These are phyloP conservation scores for Cyprinus carpio DNA, from an alignment of 2,113 vertebrate species.

Conservation along the genomic window DNA sequence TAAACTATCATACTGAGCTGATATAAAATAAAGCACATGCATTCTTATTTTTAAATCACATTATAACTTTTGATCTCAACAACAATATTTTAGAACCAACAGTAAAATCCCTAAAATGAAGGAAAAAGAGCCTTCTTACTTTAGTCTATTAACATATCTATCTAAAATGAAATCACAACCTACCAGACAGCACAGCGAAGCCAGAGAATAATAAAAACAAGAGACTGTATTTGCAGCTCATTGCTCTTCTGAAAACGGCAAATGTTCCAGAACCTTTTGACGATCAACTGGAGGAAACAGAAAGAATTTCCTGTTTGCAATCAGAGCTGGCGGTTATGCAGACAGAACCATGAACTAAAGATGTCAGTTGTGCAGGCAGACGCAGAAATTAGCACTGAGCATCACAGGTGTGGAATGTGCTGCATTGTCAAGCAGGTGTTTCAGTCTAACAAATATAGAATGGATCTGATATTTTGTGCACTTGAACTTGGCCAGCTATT, in stretches of 20 bases:
- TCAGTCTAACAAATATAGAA: too few relatives aligned
- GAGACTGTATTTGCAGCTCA: slow-evolving; percentile 20
- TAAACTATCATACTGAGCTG: too few relatives aligned
- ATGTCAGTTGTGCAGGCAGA: neutral
- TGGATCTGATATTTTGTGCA: too few relatives aligned
- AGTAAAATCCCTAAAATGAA: too few relatives aligned
- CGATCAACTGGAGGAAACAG: neutral
- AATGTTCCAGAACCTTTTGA: slow-evolving; percentile 9
- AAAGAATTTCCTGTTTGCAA: too few relatives aligned
- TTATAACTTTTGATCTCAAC: neutral
- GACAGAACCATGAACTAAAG: neutral
- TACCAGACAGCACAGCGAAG: slow-evolving; percentile 5
- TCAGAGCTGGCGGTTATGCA: neutral
- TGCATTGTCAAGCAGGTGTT: too few relatives aligned
- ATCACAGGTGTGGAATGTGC: too few relatives aligned
- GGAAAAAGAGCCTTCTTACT: too few relatives aligned
- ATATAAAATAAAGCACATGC: too few relatives aligned
- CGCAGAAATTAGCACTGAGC: too few relatives aligned
- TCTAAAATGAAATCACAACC: neutral
- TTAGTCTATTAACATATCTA: neutral
- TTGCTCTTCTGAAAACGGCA: slow-evolving; percentile 29
- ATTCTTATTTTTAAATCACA: too few relatives aligned
- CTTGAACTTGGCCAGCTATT: too few relatives aligned
- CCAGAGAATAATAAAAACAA: slow-evolving; percentile 8
- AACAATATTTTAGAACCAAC: neutral